Conservation (phyloP, 2,888 invertebrate species). For the Epistrophe grossulariae region DNA sequence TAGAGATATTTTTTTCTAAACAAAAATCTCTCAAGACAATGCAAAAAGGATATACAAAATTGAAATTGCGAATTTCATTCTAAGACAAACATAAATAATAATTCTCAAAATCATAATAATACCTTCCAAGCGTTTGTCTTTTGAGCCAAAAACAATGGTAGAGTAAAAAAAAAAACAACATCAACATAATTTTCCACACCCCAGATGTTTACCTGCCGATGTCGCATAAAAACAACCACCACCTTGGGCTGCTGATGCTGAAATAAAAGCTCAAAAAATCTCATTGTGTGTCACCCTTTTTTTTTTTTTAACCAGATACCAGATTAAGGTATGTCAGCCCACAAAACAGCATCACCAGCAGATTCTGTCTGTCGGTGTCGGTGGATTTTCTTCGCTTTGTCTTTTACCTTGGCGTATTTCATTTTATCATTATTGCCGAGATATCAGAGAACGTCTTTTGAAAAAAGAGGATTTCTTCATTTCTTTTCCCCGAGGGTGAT, state of each 20-base stretch:
- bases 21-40: not conserved
- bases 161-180: constrained; percentile 34
- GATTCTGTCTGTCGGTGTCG: constrained; percentile 50
- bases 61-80: constrained; percentile 58
- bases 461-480: constrained; percentile 39
- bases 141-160: constrained; percentile 51
- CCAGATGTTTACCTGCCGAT: constrained; percentile 29
- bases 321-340: constrained; percentile 76
- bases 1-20: not conserved
- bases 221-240: constrained; percentile 9
- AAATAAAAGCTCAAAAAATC: constrained; percentile 60
- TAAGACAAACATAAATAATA: constrained; percentile 27
- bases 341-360: constrained; percentile 45
- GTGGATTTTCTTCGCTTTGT: constrained; percentile 51
- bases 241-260: constrained; percentile 47
- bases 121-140: constrained; percentile 59
- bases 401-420: constrained; percentile 50
- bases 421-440: constrained; percentile 36
- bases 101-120: constrained; percentile 39
- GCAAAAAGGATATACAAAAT: not conserved
- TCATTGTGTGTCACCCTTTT: constrained; percentile 74
- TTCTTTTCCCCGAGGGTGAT: constrained; percentile 14
- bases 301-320: constrained; percentile 32
- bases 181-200: constrained; percentile 58
- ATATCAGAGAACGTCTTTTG: constrained; percentile 16